Conservation (phyloP, 2,888 invertebrate species). For the Bimastos eiseni region DNA sequence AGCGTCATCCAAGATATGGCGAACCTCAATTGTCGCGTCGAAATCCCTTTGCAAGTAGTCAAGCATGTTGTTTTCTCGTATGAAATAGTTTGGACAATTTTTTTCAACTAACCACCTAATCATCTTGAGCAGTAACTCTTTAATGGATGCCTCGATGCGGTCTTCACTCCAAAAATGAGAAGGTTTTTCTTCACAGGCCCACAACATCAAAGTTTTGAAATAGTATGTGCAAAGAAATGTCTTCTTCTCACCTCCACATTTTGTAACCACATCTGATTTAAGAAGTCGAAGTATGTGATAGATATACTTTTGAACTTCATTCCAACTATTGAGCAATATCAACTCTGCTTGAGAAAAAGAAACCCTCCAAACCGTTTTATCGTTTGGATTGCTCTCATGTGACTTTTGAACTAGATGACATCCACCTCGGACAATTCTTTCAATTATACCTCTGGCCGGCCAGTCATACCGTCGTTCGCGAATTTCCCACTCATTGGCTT, state of each 20-base stretch:
- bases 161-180: no score
- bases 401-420: not conserved
- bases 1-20: not conserved
- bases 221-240: not conserved
- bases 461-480: not conserved
- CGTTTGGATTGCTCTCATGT: not conserved
- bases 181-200: no score
- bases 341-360: not conserved
- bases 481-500: not conserved
- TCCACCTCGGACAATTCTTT: not conserved
- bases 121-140: not conserved
- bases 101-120: not conserved
- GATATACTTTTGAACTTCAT: not conserved
- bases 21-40: not conserved
- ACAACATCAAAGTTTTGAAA: slow-evolving; percentile 13
- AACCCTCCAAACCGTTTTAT: not conserved
- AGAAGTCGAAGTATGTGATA: not conserved
- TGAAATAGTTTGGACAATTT: slow-evolving; percentile 8
- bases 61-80: slow-evolving; percentile 20
- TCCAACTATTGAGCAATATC: not conserved
- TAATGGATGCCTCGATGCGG: no score
- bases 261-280: not conserved
- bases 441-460: not conserved
- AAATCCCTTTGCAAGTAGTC: not conserved
- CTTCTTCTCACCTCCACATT: slow-evolving; percentile 2